Base-by-base conservation (phyloP, 2,797 vertebrate genomes). In the Galagoides demidoff region DNA sequence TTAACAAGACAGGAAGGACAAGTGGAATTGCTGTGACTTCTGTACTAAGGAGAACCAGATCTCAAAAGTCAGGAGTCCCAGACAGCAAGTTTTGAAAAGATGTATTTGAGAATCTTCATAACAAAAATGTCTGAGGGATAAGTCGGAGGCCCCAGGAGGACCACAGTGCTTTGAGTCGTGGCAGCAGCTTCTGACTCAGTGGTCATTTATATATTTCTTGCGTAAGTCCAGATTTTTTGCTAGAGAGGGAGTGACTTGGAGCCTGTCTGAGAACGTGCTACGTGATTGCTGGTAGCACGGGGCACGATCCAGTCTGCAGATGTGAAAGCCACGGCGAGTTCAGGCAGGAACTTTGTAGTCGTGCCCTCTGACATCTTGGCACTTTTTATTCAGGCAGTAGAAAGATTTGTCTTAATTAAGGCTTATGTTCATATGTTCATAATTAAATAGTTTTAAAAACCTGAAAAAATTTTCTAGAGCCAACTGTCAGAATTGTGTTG, bases 361-460 rank as follows among this genome's bases (percentile, higher is more conserved):
- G 37, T 71, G 68, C 70, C 77, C 82, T 95, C 78, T 55, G 66
- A 92, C 77, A 45, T 83, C 31, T 37, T 84, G 94, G 74, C 79
- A 79, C 39, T 57, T 85, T 64, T 37, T 94, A 81, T 37, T 83
- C 61, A 93, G 85, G 85, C 31, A 39, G 73, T 89, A 88, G 79
- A 95, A 95, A 66, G 73, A 88, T 82, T 86, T 84, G 83, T 94
- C 92, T 96, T 96, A 92, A 96, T 92, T 96, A 94, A 91, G 49
- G 63, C 91, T 90, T 92, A 52, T 91, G 52, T 85, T 94, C 89
- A 43, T 91, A 90, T 78, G 66, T 78, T 96, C 81, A 92, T 92
- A 93, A 93, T 96, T 88, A 95, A 85, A 96, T 92, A 82, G 81
- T 85, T 93, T 95, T 81, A 59, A 92, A 90, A 95, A 61, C 73